These are phyloP conservation scores for Siphamia tubifer DNA, from an alignment of 2,113 vertebrate genomes.

Conservation along the genomic window DNA sequence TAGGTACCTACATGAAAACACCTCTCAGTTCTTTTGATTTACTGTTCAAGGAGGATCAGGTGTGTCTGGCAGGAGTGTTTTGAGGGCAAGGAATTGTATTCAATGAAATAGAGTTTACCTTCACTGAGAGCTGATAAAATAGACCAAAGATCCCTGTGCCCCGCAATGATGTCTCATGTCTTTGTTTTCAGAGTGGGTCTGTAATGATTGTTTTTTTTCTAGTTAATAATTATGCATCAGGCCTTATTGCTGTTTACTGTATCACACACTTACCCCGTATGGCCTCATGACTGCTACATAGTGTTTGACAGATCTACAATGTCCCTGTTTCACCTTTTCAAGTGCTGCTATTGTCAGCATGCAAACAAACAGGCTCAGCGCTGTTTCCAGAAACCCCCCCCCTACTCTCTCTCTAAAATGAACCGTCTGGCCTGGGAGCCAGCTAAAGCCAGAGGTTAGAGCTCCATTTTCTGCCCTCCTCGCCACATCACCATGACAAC, in stretches of 20 bases:
- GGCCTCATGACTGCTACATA: neutral
- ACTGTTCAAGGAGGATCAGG: slow-evolving; percentile 82
- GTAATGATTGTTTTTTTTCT: neutral
- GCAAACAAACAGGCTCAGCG: slow-evolving; percentile 89
- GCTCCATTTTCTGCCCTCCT: slow-evolving; percentile 91
- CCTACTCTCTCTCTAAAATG: slow-evolving; percentile 8
- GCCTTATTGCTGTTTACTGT: neutral
- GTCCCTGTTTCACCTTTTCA: slow-evolving; percentile 86
- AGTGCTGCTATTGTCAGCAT: slow-evolving; percentile 89
- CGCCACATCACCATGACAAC: slow-evolving; percentile 96
- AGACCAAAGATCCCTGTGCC: neutral
- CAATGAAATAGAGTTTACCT: neutral
- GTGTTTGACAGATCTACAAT: slow-evolving; percentile 82
- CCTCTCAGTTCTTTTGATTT: slow-evolving; percentile 71
- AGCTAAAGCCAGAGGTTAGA: slow-evolving; percentile 92
- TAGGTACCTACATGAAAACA: slow-evolving; percentile 79
- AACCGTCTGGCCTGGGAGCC: slow-evolving; percentile 83
- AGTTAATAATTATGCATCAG: neutral
- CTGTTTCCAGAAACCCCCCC: slow-evolving; percentile 85
- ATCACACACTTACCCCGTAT: neutral
- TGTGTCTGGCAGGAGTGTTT: slow-evolving; percentile 76
- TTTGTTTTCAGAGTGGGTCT: slow-evolving; percentile 9
- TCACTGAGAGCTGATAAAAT: slow-evolving; percentile 20
- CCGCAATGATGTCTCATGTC: neutral
- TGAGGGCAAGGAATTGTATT: slow-evolving; percentile 76